Percentiles rank a stretch among this genome's conserved stretches.
Evolutionary conservation across 2,113 vertebrate species (phyloP).

Genomic region (Gopherus evgoodei): DNA sequence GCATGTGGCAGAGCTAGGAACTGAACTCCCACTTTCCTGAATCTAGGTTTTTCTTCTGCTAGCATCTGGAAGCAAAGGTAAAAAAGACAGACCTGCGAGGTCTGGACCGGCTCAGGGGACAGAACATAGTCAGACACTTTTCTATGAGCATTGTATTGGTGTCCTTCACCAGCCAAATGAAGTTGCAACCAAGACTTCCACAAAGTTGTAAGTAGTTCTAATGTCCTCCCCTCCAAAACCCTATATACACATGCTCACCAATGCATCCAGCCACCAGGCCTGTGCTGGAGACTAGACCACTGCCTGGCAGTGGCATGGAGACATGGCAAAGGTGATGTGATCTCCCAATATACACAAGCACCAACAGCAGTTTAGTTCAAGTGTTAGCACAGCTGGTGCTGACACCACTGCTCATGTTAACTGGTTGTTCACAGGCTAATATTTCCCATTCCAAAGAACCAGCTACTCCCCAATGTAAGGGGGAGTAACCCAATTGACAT

Average conservation of each 20-base stretch:
- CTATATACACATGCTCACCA: not conserved
- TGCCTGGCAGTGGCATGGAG: not conserved
- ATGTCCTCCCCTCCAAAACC: not conserved
- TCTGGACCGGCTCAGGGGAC: not conserved
- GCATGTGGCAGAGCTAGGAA: not conserved
- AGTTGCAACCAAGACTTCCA: not conserved
- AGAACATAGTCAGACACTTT: not conserved
- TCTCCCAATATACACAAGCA: not conserved
- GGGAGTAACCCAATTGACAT: not conserved
- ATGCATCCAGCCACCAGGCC: too few relatives aligned
- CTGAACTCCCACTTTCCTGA: not conserved
- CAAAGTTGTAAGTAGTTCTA: not conserved
- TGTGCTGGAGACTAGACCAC: not conserved
- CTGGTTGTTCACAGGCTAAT: not conserved
- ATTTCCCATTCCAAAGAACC: not conserved
- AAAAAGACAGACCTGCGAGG: not conserved
- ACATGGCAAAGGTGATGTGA: not conserved
- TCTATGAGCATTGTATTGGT: not conserved
- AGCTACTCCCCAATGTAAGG: accelerated
- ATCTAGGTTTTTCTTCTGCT: not conserved
- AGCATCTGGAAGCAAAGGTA: not conserved
- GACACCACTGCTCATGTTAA: not conserved
- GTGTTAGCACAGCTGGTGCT: not conserved
- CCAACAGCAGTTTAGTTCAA: not conserved
- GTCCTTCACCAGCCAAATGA: not conserved